Base-by-base conservation (phyloP, 1,140 invertebrate genomes). In the Ips nitidus region DNA sequence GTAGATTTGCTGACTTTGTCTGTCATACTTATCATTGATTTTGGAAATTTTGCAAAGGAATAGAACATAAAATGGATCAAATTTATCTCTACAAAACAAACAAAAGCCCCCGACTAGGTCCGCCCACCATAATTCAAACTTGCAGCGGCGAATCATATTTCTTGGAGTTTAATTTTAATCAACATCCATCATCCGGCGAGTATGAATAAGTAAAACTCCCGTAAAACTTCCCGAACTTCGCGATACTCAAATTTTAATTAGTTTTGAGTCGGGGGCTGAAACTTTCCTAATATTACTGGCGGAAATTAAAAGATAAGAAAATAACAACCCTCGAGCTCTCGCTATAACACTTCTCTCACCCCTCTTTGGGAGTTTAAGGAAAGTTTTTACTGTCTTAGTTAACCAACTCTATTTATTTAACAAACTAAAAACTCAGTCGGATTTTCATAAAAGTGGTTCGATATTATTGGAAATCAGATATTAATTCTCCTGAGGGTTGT, bases 261-360 rank as follows among this genome's bases (percentile, higher is more conserved):
- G 77, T 78, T 78, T 78, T 78, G 75, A 76, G 75, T 75, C 74
- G 72, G 73, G 43, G 60, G 72, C 68, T 67, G 60, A 75, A 78
- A 78, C 77, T 78, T 78, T 78, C 74, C 70, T 76, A 77, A 78
- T 78, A 78, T 78, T 76, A 76, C 72, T 59, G 77, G 71, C 77
- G 77, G 77, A 78, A 78, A 78, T 78, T 78, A 78, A 78, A 78
- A 78, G 77, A 78, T 78, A 78, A 78, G 77, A 78, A 78, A 78
- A 77, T 78, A 78, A 78, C 77, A 74, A 77, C 71, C 71, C 56
- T 59, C 56, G 22, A 22, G 57, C 57, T 64, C 40, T 42, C 52
- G 47, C 69, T 45, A 45, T 36, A 45, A 58, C 61, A 61, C 55
- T 65, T 47, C 62, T 66, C 65, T 66, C 62, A 61, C 66, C 69